Base-by-base conservation (phyloP, 2,797 vertebrate species). In the Rhinatrema bivittatum region DNA sequence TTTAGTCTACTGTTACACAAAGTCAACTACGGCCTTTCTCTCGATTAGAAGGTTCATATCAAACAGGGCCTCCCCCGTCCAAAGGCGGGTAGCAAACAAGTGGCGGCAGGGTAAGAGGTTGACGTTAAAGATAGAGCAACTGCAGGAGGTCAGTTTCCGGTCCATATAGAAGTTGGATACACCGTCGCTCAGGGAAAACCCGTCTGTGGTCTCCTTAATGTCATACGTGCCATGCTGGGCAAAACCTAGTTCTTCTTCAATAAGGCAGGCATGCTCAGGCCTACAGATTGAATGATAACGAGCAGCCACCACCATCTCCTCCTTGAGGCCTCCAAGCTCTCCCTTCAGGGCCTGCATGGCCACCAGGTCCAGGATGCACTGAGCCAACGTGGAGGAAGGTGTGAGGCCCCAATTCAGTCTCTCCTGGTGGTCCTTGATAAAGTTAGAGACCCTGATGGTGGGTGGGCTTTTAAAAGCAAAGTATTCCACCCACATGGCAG, bases 401-500 rank as follows among this genome's bases (percentile, higher is more conserved):
- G 9, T 32, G 18, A 46, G 16, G 2, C 2, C 16, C 1, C 20
- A 25, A 21, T 40, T 10, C 9, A 50, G 37, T 29, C 41, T 50
- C 12, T 25, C 38, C 19, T 23, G 29, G 11, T 56, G 53, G 5
- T 20, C n/a, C 8, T 29, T 44, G 7, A 56, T 20, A 19, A 45
- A 46, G 18, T 50, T 42, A 2, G 45, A 46, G n/a, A n/a, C n/a
- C n/a, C n/a, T n/a, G n/a, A n/a, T n/a, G n/a, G n/a, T n/a, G n/a
- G n/a, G n/a, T n/a, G n/a, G n/a, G n/a, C n/a, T n/a, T n/a, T n/a
- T n/a, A n/a, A n/a, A n/a, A 6, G 50, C 49, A 17, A 25, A 26
- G 20, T 37, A 34, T 12, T 49, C 33, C 22, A 67, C 66, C 66
- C 66, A 70, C 63, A 64, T 62, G 29, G 64, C 57, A 1, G 61